Percentiles rank a stretch among this genome's conserved stretches.
Evolutionary conservation across 1,140 invertebrate genomes (phyloP).

Genomic region (Gonioctena quinquepunctata): DNA sequence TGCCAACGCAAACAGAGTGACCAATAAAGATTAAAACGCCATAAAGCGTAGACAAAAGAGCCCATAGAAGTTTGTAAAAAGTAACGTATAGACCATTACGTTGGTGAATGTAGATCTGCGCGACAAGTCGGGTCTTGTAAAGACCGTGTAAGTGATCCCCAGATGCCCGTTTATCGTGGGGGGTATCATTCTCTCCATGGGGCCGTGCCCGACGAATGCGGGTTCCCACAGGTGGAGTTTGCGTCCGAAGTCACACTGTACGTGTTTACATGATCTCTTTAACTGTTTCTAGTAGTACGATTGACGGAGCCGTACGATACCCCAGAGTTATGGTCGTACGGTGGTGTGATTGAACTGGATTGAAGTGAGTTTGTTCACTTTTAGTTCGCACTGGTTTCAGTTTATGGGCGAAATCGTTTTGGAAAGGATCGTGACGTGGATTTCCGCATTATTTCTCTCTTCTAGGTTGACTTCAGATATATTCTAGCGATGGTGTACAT

Average conservation of each 20-base stretch:
- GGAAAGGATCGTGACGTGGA: no score
- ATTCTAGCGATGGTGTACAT: no score
- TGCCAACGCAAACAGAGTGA: conserved; percentile 3
- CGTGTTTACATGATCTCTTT: conserved; percentile 15
- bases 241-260: conserved; percentile 6
- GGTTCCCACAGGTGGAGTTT: conserved; percentile 12
- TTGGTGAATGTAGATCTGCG: conserved; percentile 32
- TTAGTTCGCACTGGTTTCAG: no score
- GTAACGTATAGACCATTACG: conserved; percentile 32
- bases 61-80: conserved; percentile 36
- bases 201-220: neutral
- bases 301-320: neutral
- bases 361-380: no score
- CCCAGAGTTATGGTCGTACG: no score
- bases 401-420: no score
- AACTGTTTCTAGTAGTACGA: neutral
- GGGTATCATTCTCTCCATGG: neutral
- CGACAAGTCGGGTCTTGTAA: conserved; percentile 23
- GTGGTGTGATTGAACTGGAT: no score
- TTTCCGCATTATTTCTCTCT: no score
- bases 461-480: no score
- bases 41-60: conserved; percentile 29
- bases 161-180: conserved; percentile 13
- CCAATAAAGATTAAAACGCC: conserved; percentile 29
- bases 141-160: conserved; percentile 28